These are phyloP conservation scores for Rhinoptilus africanus DNA, from an alignment of 2,113 vertebrate species.

Conservation along the genomic window DNA sequence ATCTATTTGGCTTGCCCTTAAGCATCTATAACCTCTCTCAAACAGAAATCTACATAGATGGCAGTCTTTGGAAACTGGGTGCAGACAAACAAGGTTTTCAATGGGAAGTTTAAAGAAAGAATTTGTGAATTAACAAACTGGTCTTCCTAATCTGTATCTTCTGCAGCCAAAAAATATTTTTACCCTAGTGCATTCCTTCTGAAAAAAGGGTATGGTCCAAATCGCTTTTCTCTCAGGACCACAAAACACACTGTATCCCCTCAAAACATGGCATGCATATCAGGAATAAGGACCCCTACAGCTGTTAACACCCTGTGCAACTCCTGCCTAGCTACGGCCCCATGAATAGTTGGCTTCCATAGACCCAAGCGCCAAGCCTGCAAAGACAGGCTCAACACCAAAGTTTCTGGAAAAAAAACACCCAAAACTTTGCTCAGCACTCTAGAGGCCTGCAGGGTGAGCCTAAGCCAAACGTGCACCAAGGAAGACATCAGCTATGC, in stretches of 20 bases:
- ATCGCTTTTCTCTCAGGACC: background rate
- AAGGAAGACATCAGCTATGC: too few species aligned
- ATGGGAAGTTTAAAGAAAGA: background rate
- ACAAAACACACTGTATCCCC: background rate
- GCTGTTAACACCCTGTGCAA: fast-evolving
- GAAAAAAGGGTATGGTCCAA: background rate
- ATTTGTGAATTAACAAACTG: background rate
- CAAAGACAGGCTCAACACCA: background rate
- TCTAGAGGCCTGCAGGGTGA: too few species aligned
- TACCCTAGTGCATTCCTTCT: background rate
- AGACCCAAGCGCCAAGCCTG: background rate
- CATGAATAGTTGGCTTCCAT: fast-evolving
- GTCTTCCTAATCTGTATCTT: background rate
- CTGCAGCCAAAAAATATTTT: fast-evolving
- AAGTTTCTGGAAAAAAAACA: background rate
- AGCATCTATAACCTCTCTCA: background rate
- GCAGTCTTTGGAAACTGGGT: background rate
- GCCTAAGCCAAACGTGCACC: fast-evolving
- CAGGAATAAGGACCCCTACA: background rate
- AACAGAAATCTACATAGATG: background rate
- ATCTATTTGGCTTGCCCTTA: background rate
- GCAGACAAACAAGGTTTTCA: background rate
- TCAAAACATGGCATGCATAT: fast-evolving
- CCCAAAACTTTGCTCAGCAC: fast-evolving
- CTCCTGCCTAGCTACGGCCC: too few species aligned